These are phyloP conservation scores for Mandrillus leucophaeus DNA, from an alignment of 2,113 vertebrate species.

Conservation along the genomic window DNA sequence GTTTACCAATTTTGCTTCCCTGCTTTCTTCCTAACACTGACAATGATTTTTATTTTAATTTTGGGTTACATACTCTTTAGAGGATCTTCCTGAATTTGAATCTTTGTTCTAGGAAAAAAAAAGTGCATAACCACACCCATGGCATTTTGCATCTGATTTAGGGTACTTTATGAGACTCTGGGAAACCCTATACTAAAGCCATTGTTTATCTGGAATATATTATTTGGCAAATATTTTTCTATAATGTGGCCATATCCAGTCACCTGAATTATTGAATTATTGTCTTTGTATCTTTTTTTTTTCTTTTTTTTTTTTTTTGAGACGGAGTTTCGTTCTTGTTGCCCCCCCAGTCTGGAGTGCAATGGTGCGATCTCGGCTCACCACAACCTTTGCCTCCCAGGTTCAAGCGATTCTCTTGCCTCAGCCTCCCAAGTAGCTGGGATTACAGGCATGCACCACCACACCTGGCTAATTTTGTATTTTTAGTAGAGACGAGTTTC, in stretches of 20 bases:
- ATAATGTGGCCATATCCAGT: background rate
- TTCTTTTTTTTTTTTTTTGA: too few species aligned
- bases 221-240: constrained; percentile 1
- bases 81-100: constrained; percentile 25
- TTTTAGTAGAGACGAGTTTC: too few species aligned
- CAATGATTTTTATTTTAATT: background rate
- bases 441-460: too few species aligned
- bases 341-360: too few species aligned
- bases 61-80: background rate
- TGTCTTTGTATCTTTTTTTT: background rate
- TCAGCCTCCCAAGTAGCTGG: too few species aligned
- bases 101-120: background rate
- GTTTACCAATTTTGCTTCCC: constrained; percentile 26
- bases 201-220: background rate
- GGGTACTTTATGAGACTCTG: background rate
- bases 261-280: background rate
- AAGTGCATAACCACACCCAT: background rate
- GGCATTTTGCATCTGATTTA: background rate
- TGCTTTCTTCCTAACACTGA: background rate
- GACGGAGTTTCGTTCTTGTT: too few species aligned
- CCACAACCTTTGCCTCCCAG: too few species aligned
- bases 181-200: background rate
- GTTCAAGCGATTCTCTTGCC: too few species aligned
- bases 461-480: too few species aligned
- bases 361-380: too few species aligned